A percentile compares a stretch with the other conserved stretches of the same genome.
Evolutionary conservation across 2,888 invertebrate species (phyloP).

Genomic region (Hemithea aestivaria): DNA sequence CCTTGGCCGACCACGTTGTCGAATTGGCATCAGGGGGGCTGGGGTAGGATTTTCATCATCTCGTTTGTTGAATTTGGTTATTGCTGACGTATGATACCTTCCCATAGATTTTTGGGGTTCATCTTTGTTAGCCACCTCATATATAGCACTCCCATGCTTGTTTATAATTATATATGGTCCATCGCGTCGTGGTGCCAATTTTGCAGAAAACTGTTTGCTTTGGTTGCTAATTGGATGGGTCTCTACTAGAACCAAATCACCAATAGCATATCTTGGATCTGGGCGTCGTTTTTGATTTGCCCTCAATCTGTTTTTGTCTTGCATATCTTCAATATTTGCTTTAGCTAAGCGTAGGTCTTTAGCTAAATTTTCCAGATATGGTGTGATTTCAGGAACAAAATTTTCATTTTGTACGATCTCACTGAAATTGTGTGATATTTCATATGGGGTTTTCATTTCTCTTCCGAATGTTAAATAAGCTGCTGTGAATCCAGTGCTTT

Average conservation of each 20-base stretch:
- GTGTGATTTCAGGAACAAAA: constrained; percentile 11
- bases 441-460: constrained; percentile 15
- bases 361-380: background rate
- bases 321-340: background rate
- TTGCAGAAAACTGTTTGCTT: background rate
- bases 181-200: background rate
- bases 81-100: too few species aligned
- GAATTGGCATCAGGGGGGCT: too few species aligned
- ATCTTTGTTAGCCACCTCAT: too few species aligned
- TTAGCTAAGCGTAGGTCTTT: background rate
- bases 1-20: too few species aligned
- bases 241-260: background rate
- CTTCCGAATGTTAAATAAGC: constrained; percentile 22
- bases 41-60: too few species aligned
- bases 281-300: background rate
- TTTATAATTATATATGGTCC: background rate
- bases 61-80: too few species aligned
- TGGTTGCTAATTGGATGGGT: background rate
- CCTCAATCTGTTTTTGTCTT: background rate
- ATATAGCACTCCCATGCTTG: too few species aligned
- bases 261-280: background rate
- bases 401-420: constrained; percentile 9
- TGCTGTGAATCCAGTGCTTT: constrained; percentile 10
- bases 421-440: constrained; percentile 11
- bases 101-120: too few species aligned